Base-by-base conservation (phyloP, 2,888 invertebrate species). In the Caenorhabditis sp. region DNA sequence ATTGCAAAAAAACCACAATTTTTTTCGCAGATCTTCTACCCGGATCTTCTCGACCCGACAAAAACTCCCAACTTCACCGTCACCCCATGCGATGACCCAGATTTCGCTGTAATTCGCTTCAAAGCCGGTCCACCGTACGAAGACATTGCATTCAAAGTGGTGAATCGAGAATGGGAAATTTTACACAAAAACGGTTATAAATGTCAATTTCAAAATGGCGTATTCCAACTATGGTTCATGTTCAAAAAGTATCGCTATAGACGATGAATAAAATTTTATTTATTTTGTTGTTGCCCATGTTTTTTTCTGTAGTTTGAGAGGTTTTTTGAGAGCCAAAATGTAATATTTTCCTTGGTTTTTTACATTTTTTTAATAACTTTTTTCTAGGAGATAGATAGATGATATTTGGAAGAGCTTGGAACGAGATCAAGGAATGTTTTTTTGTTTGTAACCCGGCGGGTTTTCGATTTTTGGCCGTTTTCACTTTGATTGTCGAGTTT, bases 141-240 rank as follows among this genome's bases (percentile, higher is more conserved):
- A 90, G 90, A 89, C 84, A 84, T 86, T 53, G 86, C 86, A 12
- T 87, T 87, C 76, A 87, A 87, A 77, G 63, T 70, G 76, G 97
- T 99, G 0, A 97, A 96, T 89, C 91, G 97, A 76, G 99, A 99
- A 89, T 99, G 99, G 99, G 99, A 99, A 89, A 79, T 81, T n/a
- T 69, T 75, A 50, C 96, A 97, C 89, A 97, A 97, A 89, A 91
- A 95, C 78, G 97, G 99, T 27, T 99, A 97, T 89, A 92, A 97
- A 61, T 97, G 97, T 88, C 99, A 99, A 89, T 99, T 99, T 90
- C 96, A 97, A 88, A 99, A 99, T 89, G 97, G 97, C 88, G 97
- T 99, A 83, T 97, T 99, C 88, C 99, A 99, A 89, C 90, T 99
- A 49, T 99, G 99, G 97, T 99, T 99, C 90, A 97, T 97, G 88